These are phyloP conservation scores for Drosophila cracens DNA, from an alignment of 2,888 invertebrate genomes.

Conservation along the genomic window DNA sequence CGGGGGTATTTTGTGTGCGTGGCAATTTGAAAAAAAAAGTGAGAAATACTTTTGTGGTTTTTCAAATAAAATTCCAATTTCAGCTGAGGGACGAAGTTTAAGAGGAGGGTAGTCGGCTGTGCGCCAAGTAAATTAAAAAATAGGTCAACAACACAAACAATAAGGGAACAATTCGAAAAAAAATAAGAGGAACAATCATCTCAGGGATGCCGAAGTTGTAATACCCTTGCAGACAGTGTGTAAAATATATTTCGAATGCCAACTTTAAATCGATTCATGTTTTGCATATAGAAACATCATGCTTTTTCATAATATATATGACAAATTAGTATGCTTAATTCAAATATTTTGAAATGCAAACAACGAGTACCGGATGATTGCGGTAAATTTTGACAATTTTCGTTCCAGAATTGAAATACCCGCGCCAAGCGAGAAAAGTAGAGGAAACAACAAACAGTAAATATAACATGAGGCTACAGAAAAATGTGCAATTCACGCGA, in stretches of 20 bases:
- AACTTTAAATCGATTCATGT: background rate
- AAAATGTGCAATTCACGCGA: constrained; percentile 71
- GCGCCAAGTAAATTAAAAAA: constrained; percentile 55
- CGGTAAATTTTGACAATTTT: no score
- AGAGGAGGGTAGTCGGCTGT: background rate
- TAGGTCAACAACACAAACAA: constrained; percentile 36
- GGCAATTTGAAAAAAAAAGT: constrained; percentile 16
- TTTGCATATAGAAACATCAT: background rate
- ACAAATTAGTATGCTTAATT: background rate
- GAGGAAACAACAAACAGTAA: constrained; percentile 15
- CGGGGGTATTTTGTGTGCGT: constrained; percentile 18
- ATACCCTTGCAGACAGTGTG: constrained; percentile 2
- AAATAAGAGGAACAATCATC: background rate
- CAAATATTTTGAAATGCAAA: background rate
- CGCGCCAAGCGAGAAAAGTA: background rate
- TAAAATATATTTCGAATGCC: background rate
- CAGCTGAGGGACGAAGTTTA: constrained; percentile 25
- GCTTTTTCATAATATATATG: background rate
- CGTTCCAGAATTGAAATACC: background rate
- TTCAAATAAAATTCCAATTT: constrained; percentile 67
- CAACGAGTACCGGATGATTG: background rate
- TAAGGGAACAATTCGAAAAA: background rate
- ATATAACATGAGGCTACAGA: constrained; percentile 18
- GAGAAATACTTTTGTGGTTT: constrained; percentile 60
- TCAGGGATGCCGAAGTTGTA: background rate